These are phyloP conservation scores for Brachypteracias leptosomus DNA, from an alignment of 2,113 vertebrate species.

Conservation along the genomic window DNA sequence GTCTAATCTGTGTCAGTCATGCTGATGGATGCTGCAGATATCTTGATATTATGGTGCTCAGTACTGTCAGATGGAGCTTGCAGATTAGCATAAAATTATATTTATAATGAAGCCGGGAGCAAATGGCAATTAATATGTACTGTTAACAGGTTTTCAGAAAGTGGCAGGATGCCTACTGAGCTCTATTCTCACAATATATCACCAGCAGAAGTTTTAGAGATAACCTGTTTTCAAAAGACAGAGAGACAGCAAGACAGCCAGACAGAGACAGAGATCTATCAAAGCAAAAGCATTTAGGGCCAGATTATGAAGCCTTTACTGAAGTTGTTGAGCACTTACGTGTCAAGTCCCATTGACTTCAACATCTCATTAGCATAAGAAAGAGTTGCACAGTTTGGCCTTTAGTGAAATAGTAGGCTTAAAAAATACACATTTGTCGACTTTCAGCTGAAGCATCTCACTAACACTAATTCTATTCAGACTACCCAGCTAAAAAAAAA, in stretches of 20 bases:
- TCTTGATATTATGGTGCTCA: not conserved
- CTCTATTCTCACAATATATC: not conserved
- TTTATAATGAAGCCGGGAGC: not conserved
- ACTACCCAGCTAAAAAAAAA: not conserved
- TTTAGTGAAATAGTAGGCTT: not conserved
- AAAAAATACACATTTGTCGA: conserved; percentile 12
- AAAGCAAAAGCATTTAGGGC: conserved; percentile 1
- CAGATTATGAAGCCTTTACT: conserved; percentile 10
- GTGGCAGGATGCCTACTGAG: not conserved
- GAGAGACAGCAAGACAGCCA: not conserved
- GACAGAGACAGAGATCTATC: not conserved
- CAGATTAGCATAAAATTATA: not conserved
- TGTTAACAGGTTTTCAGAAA: conserved; percentile 8
- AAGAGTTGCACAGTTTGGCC: not conserved
- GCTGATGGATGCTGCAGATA: not conserved
- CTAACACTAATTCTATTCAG: not conserved
- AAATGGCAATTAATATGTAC: not conserved
- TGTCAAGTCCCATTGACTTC: conserved; percentile 17
- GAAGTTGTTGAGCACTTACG: not conserved
- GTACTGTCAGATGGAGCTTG: not conserved
- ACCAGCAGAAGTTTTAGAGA: not conserved
- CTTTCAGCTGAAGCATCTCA: not conserved
- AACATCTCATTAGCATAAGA: conserved; percentile 29
- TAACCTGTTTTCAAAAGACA: not conserved
- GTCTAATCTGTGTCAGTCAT: not conserved